A percentile compares a stretch with the other conserved stretches of the same genome.
Conservation (phyloP, 23 tunicate genomes). For the Styela plicata region DNA sequence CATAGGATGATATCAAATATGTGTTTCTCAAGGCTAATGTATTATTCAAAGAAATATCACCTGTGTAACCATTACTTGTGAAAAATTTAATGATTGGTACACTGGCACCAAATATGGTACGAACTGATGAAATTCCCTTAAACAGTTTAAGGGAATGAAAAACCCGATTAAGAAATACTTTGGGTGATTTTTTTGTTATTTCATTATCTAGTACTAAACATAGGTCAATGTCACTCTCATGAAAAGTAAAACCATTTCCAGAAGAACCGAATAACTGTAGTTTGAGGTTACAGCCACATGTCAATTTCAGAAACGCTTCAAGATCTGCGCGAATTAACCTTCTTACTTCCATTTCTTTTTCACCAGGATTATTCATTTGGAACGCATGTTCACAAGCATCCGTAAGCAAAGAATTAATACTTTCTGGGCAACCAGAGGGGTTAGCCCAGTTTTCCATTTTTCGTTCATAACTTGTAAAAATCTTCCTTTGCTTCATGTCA, state of each 20-base stretch:
- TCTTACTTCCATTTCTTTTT: background rate
- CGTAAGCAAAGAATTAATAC: background rate
- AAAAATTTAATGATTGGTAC: constrained; percentile 5
- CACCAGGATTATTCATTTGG: background rate
- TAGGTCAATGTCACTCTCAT: constrained; percentile 4
- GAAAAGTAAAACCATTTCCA: constrained; percentile 3
- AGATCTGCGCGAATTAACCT: background rate
- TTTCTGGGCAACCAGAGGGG: no score
- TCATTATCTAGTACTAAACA: background rate
- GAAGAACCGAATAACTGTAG: constrained; percentile 15
- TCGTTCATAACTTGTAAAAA: no score
- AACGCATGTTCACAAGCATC: background rate
- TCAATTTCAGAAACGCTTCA: background rate
- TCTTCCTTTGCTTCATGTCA: no score
- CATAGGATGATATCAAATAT: background rate
- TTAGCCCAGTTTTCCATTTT: no score
- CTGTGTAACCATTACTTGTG: background rate
- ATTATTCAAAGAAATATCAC: constrained; percentile 17
- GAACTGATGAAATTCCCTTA: background rate
- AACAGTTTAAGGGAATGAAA: background rate
- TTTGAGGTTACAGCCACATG: background rate
- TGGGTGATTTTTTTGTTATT: background rate
- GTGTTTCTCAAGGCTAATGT: constrained; percentile 3
- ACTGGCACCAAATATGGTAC: background rate
- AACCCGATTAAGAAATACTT: background rate